These are phyloP conservation scores for Antedon mediterranea DNA, from an alignment of 53 echinoderm and acorn worm genomes.

Conservation along the genomic window DNA sequence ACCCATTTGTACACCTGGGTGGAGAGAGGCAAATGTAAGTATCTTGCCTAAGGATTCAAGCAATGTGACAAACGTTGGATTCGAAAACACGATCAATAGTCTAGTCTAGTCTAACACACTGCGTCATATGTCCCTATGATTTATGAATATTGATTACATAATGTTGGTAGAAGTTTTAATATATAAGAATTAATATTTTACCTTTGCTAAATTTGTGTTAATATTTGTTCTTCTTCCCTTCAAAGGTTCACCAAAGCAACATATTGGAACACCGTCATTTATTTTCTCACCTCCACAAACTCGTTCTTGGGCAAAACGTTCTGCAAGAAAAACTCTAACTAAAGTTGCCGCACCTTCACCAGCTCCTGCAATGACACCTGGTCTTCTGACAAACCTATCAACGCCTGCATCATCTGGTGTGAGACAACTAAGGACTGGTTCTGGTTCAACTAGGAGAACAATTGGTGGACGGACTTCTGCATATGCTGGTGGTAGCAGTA, in stretches of 20 bases:
- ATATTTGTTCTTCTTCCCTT: neutral
- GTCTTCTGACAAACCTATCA: neutral
- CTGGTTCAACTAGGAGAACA: neutral
- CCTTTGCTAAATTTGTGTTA: too few species aligned
- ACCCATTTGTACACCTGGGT: too few species aligned
- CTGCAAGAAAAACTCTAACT: constrained; percentile 26
- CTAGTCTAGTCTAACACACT: too few species aligned
- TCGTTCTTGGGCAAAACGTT: constrained; percentile 49
- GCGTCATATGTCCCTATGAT: too few species aligned
- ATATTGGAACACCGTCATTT: constrained; percentile 39
- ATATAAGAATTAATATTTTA: too few species aligned
- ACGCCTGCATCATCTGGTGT: constrained; percentile 16
- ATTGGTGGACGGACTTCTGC: constrained; percentile 4
- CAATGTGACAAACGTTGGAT: too few species aligned
- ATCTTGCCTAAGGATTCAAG: too few species aligned
- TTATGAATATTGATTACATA: too few species aligned
- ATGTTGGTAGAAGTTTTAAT: too few species aligned
- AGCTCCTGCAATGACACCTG: neutral
- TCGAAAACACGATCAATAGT: too few species aligned
- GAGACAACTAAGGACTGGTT: neutral
- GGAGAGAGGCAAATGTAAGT: too few species aligned
- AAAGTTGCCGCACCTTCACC: constrained; percentile 25
- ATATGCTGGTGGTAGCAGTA: too few species aligned
- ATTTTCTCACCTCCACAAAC: constrained; percentile 83
- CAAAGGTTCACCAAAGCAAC: neutral